Percentiles rank a stretch among this genome's conserved stretches.
These are phyloP conservation scores for Lamproptera curius DNA, from an alignment of 2,888 invertebrate species.

Conservation along the genomic window DNA sequence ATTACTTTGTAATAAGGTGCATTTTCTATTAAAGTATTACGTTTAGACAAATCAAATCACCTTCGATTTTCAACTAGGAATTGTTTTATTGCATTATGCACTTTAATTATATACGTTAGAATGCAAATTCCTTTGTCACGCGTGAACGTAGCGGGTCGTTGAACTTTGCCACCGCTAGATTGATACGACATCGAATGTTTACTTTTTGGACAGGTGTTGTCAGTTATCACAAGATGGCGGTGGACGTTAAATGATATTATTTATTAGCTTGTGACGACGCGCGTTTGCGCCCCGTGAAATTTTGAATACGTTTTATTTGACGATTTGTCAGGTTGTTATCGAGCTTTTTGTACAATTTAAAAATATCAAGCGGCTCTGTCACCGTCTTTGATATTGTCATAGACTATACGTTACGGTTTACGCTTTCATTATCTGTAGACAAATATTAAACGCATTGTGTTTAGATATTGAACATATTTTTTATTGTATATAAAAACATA, in stretches of 20 bases:
- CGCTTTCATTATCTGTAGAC: no score
- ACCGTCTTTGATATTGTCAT: no score
- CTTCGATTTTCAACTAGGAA: background rate
- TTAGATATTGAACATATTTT: no score
- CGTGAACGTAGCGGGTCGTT: constrained; percentile 26
- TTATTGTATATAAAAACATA: no score
- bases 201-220: constrained; percentile 39
- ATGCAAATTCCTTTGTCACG: constrained; percentile 22
- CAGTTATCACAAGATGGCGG: constrained; percentile 11
- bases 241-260: constrained; percentile 9
- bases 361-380: no score
- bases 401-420: no score
- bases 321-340: background rate
- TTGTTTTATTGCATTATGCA: constrained; percentile 13
- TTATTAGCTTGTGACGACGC: constrained; percentile 13
- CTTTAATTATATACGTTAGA: constrained; percentile 9
- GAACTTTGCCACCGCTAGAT: constrained; percentile 26
- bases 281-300: constrained; percentile 2
- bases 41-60: constrained; percentile 8
- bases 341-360: no score
- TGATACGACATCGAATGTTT: constrained; percentile 30
- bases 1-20: no score
- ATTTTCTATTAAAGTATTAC: no score
- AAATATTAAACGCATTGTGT: no score
- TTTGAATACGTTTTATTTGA: constrained; percentile 1